phyloP scores from a whole-genome alignment of 2,113 vertebrate genomes.

The Sapayoa aenigma region DNA sequence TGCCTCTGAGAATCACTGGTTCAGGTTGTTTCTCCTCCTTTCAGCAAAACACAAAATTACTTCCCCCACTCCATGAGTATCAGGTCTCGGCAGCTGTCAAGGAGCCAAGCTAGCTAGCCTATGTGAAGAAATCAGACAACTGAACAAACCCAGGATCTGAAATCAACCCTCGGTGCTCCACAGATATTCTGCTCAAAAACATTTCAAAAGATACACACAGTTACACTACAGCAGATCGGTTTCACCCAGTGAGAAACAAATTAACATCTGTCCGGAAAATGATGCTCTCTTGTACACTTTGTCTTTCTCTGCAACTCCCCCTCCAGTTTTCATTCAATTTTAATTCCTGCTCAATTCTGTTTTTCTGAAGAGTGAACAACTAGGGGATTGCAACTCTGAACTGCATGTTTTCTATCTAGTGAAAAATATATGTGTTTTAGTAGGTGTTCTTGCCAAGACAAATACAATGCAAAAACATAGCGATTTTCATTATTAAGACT shows the following conservation, averaged over 20 bases:
- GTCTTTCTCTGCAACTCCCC: slow-evolving; percentile 31
- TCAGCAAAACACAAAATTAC: neutral
- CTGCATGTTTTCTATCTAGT: slow-evolving; percentile 35
- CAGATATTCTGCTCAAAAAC: neutral
- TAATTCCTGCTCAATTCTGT: slow-evolving; percentile 50
- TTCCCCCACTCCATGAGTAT: accelerated
- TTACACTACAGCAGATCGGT: neutral
- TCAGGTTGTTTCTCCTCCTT: neutral
- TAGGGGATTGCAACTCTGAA: slow-evolving; percentile 47
- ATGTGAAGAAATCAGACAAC: neutral
- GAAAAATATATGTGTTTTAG: slow-evolving; percentile 30
- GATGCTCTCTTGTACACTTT: slow-evolving; percentile 41
- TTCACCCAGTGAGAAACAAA: slow-evolving; percentile 51
- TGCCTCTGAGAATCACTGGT: neutral
- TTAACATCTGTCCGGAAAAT: slow-evolving; percentile 59
- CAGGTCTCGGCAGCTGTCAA: neutral
- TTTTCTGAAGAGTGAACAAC: slow-evolving; percentile 50
- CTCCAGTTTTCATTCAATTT: slow-evolving; percentile 52
- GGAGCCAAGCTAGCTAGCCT: neutral
- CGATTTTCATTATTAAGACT: slow-evolving; percentile 44
- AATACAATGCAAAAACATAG: neutral
- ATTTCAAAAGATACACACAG: neutral
- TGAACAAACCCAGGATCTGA: neutral
- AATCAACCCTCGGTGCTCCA: neutral
- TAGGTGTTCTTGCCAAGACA: slow-evolving; percentile 13